phyloP scores from a whole-genome alignment of 2,797 vertebrate species.

The Choloepus didactylus region DNA sequence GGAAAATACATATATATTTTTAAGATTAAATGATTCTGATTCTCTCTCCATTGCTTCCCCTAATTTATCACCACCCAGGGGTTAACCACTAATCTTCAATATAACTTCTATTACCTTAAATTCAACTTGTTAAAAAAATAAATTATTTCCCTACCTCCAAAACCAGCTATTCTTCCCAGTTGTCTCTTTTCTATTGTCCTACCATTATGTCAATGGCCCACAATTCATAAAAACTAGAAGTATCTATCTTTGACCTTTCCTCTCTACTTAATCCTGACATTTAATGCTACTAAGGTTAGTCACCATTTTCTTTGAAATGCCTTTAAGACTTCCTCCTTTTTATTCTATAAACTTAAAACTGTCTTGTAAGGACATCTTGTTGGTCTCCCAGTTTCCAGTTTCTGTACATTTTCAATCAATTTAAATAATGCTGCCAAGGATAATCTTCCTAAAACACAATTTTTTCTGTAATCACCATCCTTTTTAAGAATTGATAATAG shows the following conservation, averaged over 20 bases:
- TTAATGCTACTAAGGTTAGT: constrained; percentile 23
- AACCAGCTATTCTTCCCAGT: background rate
- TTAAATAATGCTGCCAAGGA: constrained; percentile 38
- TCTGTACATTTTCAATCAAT: constrained; percentile 1
- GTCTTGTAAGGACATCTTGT: background rate
- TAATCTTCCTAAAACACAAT: constrained; percentile 29
- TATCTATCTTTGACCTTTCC: background rate
- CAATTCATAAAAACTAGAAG: background rate
- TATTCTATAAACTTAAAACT: background rate
- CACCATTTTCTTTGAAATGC: constrained; percentile 20
- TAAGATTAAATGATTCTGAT: background rate
- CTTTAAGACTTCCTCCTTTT: constrained; percentile 10
- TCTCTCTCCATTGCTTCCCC: background rate
- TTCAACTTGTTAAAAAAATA: constrained; percentile 34
- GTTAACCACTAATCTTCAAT: background rate
- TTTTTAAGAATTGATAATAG: constrained; percentile 20
- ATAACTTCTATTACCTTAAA: background rate
- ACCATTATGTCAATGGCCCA: background rate
- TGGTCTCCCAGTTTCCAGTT: constrained; percentile 26
- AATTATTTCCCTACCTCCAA: background rate
- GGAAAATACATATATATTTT: background rate
- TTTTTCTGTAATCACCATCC: constrained; percentile 10
- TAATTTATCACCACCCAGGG: background rate
- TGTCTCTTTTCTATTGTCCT: constrained; percentile 34
- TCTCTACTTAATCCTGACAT: background rate